A percentile compares a stretch with the other conserved stretches of the same genome.
Evolutionary conservation across 2,888 invertebrate genomes (phyloP).

Genomic region (Chorisops tibialis): DNA sequence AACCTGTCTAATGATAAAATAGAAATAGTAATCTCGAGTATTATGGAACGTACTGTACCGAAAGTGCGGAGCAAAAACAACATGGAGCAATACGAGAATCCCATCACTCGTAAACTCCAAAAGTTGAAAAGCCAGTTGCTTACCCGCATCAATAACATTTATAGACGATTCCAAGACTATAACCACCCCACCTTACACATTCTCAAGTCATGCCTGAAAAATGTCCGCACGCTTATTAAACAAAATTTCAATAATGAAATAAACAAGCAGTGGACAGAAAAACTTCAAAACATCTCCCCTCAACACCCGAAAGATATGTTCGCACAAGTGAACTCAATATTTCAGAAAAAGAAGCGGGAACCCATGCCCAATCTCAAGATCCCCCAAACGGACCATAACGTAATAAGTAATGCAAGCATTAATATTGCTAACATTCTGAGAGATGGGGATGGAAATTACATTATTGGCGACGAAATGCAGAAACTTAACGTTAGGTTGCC

Average conservation of each 20-base stretch:
- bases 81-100: background rate
- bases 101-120: background rate
- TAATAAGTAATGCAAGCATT: too few species aligned
- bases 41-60: background rate
- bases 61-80: background rate
- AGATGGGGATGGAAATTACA: too few species aligned
- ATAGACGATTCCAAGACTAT: conserved; percentile 2
- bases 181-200: background rate
- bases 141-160: background rate
- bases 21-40: background rate
- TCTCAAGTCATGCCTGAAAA: background rate
- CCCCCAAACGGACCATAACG: too few species aligned
- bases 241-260: background rate
- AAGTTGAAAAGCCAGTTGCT: background rate
- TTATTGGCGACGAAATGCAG: too few species aligned
- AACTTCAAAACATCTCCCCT: background rate
- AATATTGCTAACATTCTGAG: too few species aligned
- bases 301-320: background rate
- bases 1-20: conserved; percentile 2
- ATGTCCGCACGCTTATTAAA: background rate
- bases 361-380: too few species aligned
- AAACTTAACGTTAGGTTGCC: too few species aligned
- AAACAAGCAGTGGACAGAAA: background rate
- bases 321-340: background rate
- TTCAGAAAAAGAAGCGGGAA: too few species aligned